Evolutionary conservation across 2,797 vertebrate species (phyloP), one percentile per base, ranked within the genome.

Genomic region (Austrolebias charrua): DNA sequence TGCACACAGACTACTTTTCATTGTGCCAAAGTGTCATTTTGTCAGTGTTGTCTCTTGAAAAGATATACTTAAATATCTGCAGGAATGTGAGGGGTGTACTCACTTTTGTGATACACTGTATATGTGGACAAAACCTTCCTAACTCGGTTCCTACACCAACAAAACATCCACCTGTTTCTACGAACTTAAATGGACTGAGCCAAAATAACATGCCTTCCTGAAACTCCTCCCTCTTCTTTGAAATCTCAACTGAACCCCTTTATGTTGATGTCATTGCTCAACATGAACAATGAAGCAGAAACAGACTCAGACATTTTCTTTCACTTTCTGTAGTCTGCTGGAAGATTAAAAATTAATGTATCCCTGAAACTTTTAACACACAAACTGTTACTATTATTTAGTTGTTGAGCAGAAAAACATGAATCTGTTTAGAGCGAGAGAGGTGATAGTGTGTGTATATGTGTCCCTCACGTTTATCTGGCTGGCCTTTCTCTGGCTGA

Each of bases 401-500:
- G 55, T 38, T 12, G n/a, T 46, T 58, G 24, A 60, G 56, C 19
- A 57, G 63, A 50, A 69, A 52, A 77, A 73, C 72, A 59, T 66
- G 40, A 55, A 31, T 2, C 29, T 40, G 38, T 57, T 44, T 51
- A 55, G 7, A 33, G 46, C 50, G 63, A 28, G 44, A 42, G 55
- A 24, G 24, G 24, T 24, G 24, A 24, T 24, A 3, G 61, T 62
- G 64, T 66, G 79, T 71, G 72, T 47, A 14, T 51, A 14, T 35
- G 40, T 45, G 24, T 28, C 46, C n/a, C 63, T 5, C 46, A 18
- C 55, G 79, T 73, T 84, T 73, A 81, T 75, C 62, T 78, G 53
- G 63, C 49, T 51, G 54, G 68, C 73, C 59, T 62, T 69, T 86
- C 85, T 83, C 74, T 73, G 51, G 38, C 77, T 91, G 89, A 92